Evolutionary conservation across 1,140 invertebrate genomes (phyloP), one percentile per base, ranked within the genome.

Genomic region (Anoplophora glabripennis): DNA sequence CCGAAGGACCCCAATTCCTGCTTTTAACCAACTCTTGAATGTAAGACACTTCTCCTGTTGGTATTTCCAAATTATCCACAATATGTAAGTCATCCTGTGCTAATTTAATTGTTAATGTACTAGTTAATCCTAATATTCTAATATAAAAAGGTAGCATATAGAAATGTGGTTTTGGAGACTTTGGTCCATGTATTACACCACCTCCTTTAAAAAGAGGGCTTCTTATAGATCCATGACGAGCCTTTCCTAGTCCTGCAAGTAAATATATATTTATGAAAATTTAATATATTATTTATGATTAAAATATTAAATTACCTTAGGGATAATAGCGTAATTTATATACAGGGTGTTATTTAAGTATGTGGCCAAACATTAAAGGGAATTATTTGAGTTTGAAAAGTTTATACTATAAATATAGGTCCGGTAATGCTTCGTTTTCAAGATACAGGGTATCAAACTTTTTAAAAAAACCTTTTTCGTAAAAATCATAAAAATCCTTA

Each of bases 71-170:
- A 70, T 88, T 83, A 57, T 93, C 86, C 0, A 99, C 88, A 65
- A 99, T 83, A 74, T 96, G 92, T 38, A 99, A 76, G 79, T 99
- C 94, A 81, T 98, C 92, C 81, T 96, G 94, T 9, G 92, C 92
- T 63, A 96, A 81, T 79, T 99, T 99, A 2, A 91, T 81, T 18
- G 95, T 93, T 7, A 99, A 77, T 0, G 88, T 88, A 9, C 87
- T 82, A 9, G 86, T 88, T 1, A 99, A 80, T 0, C 96, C 97
- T 53, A 82, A 65, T 3, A 97, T 74, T 63, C 96, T 75, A 3
- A 77, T 77, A 57, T 81, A 82, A 72, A 87, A 89, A 0, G 91
- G 88, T 15, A 98, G 73, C 94, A 99, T 97, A 72, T 89, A 98
- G 76, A 96, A 99, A 70, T 91, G 86, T 7, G 90, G 85, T 45